phyloP scores from a whole-genome alignment of 2,888 invertebrate genomes.

The Amiota minor region DNA sequence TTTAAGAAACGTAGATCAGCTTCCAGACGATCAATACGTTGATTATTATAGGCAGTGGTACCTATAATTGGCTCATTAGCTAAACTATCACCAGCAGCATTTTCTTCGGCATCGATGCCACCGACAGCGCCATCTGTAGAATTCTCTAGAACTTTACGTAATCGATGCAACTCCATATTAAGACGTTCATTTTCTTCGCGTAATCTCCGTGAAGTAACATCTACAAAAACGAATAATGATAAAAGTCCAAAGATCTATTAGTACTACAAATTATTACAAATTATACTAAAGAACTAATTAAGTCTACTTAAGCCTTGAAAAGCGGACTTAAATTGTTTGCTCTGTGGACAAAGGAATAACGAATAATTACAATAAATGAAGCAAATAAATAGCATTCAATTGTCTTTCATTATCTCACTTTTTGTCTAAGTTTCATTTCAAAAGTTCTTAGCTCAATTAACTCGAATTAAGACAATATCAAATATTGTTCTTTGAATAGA shows the following conservation, averaged over 20 bases:
- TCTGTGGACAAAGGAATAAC: too few relatives aligned
- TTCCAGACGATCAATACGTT: constrained; percentile 75
- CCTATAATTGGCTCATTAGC: constrained; percentile 70
- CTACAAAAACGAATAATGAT: constrained; percentile 45
- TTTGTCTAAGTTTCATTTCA: too few relatives aligned
- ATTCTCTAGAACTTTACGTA: constrained; percentile 75
- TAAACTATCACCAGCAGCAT: constrained; percentile 65
- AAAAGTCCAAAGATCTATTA: not conserved
- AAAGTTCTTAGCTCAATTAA: too few relatives aligned
- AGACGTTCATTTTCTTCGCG: constrained; percentile 85
- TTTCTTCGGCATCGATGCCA: constrained; percentile 67
- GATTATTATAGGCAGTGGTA: constrained; percentile 65
- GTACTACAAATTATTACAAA: too few relatives aligned
- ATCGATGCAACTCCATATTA: constrained; percentile 72
- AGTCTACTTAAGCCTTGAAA: too few relatives aligned
- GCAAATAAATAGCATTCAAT: too few relatives aligned
- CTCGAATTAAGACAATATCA: too few relatives aligned
- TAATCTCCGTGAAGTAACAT: constrained; percentile 63
- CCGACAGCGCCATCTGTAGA: constrained; percentile 78
- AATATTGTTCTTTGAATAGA: too few relatives aligned
- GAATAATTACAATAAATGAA: too few relatives aligned
- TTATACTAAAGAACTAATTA: too few relatives aligned
- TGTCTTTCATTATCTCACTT: too few relatives aligned
- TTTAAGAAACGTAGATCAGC: constrained; percentile 72
- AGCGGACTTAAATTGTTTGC: too few relatives aligned